Percentiles rank a stretch among this genome's conserved stretches.
These are phyloP conservation scores for Neostethus bicornis DNA, from an alignment of 2,797 vertebrate genomes.

Conservation along the genomic window DNA sequence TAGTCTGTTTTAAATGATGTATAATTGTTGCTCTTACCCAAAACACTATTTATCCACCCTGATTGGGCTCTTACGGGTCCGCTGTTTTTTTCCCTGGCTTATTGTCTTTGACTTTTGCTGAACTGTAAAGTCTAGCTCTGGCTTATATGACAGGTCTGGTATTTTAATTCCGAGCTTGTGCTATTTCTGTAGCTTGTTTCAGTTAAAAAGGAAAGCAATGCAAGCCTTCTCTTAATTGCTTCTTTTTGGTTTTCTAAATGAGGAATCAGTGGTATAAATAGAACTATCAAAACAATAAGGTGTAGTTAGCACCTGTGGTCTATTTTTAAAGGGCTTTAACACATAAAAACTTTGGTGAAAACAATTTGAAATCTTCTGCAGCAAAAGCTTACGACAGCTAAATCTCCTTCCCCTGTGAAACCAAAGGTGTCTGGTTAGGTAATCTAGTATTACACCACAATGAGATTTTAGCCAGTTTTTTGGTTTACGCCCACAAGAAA, in stretches of 20 bases:
- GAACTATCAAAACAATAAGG: conserved; percentile 28
- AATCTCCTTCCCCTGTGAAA: conserved; percentile 49
- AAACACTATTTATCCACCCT: neutral
- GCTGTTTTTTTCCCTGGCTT: conserved; percentile 6
- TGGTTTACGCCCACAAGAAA: conserved; percentile 32
- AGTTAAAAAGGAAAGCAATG: conserved; percentile 29
- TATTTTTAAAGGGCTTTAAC: conserved; percentile 38
- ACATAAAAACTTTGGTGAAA: conserved; percentile 36
- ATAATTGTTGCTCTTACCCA: neutral
- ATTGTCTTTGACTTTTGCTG: conserved; percentile 21
- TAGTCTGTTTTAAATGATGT: conserved; percentile 4
- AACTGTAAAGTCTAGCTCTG: conserved; percentile 21
- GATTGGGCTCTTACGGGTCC: neutral
- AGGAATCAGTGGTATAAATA: conserved; percentile 29
- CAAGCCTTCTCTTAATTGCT: conserved; percentile 33
- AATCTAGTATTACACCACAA: conserved; percentile 58
- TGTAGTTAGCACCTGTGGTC: conserved; percentile 17
- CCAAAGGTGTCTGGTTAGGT: conserved; percentile 40
- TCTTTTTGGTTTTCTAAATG: conserved; percentile 9
- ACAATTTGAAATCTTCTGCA: conserved; percentile 45
- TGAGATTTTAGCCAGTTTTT: conserved; percentile 50
- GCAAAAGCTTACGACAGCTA: conserved; percentile 42
- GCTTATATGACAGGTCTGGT: conserved; percentile 19
- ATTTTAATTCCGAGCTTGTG: conserved; percentile 27
- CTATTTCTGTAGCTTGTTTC: conserved; percentile 13